phyloP scores from a whole-genome alignment of 1,140 invertebrate genomes.

The Penaeus japonicus region DNA sequence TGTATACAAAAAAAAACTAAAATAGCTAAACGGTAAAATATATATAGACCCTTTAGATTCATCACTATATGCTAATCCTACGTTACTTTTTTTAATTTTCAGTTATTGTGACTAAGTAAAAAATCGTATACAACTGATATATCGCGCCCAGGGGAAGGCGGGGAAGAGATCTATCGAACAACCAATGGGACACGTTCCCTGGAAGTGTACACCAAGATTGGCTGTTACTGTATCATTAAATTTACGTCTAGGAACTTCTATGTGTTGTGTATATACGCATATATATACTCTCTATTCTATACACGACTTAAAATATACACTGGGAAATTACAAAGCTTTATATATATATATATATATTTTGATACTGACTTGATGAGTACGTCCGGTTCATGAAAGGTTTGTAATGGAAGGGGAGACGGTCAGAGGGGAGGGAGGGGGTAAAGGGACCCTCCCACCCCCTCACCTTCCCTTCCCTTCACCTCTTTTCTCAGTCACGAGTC shows the following conservation, averaged over 20 bases:
- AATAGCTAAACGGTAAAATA: too few species aligned
- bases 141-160: not conserved
- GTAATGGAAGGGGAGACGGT: not conserved
- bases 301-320: not conserved
- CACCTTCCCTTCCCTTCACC: not conserved
- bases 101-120: conserved; percentile 23
- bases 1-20: too few species aligned
- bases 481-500: not conserved
- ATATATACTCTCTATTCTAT: conserved; percentile 13
- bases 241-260: conserved; percentile 38
- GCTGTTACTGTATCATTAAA: not conserved
- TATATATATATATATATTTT: not conserved
- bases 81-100: too few species aligned
- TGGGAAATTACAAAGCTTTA: not conserved
- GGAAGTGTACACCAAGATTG: not conserved
- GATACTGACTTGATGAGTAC: not conserved
- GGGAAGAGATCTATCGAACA: conserved; percentile 37
- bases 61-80: too few species aligned
- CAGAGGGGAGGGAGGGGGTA: not conserved
- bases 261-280: conserved; percentile 16
- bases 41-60: too few species aligned
- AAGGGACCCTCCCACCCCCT: not conserved
- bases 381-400: not conserved
- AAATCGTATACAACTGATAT: conserved; percentile 51
- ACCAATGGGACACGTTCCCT: not conserved